Conservation (phyloP, 2,797 vertebrate genomes). For the Menidia menidia region DNA sequence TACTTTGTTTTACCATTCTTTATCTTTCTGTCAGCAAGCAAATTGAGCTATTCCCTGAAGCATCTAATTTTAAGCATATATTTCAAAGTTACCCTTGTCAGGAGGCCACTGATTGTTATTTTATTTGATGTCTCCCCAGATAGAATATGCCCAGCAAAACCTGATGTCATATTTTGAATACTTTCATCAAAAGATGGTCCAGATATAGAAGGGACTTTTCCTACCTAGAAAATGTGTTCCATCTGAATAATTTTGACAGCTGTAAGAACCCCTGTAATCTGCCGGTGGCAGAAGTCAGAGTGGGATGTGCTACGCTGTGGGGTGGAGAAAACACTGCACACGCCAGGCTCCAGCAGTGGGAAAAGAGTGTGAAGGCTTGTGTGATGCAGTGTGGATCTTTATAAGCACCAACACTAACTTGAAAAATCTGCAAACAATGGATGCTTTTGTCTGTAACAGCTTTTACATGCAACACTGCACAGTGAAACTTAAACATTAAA, state of each 20-base stretch:
- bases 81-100: neutral
- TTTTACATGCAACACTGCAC: neutral
- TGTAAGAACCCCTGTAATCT: constrained; percentile 32
- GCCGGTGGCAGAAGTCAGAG: constrained; percentile 28
- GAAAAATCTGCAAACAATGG: constrained; percentile 4
- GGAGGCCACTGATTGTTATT: constrained; percentile 1
- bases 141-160: constrained; percentile 4
- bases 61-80: neutral
- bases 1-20: neutral
- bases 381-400: neutral
- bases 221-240: constrained; percentile 16
- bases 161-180: constrained; percentile 18
- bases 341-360: neutral
- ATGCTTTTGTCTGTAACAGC: constrained; percentile 9
- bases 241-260: constrained; percentile 40
- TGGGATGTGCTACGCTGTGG: constrained; percentile 6
- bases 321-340: constrained; percentile 5
- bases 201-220: constrained; percentile 12
- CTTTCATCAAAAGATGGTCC: constrained; percentile 9
- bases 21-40: no score
- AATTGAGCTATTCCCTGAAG: neutral
- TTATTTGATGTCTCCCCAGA: constrained; percentile 1
- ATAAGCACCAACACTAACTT: neutral
- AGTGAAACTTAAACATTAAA: neutral
- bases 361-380: constrained; percentile 20